Evolutionary conservation across 2,888 invertebrate species (phyloP), one percentile per base, ranked within the genome.

Genomic region (Drosophila diplacantha): DNA sequence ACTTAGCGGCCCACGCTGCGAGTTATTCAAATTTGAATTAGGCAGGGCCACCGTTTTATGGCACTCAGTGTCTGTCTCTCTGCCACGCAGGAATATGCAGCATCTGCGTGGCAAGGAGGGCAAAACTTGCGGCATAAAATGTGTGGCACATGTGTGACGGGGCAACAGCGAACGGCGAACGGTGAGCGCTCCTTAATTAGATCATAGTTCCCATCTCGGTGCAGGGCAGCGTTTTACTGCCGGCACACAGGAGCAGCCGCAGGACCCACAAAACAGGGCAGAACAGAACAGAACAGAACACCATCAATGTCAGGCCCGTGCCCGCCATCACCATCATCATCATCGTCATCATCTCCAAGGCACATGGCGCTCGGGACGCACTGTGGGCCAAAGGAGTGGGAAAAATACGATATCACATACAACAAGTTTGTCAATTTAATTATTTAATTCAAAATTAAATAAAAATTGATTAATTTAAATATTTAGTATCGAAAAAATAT

Each of bases 21-120:
- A 80, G 74, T 74, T 83, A 82, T 83, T 77, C 72, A 77, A 77
- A 77, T 77, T 80, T 77, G 75, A 77, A 77, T 77, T 76, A 75
- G 66, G 43, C 46, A 70, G 52, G 39, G 47, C 38, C 62, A 61
- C 47, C 60, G 24, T 61, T 61, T 61, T 62, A 61, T 61, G 61
- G 49, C 61, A 24, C 49, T 20, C 61, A 31, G 22, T 64, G 63
- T 63, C 64, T 34, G 31, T 37, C 3, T 35, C 26, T 12, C 39
- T 39, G 43, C 18, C 26, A 22, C 44, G 12, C 26, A 58, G 59
- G 37, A 58, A 38, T 43, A 59, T 44, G 60, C 60, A 58, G 63
- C 60, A 50, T 35, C 60, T 62, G 59, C 22, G 49, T 61, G 44
- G 38, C n/a, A 20, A 14, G n/a, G 3, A 12, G 16, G 35, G 14